Evolutionary conservation across 2,888 invertebrate genomes (phyloP).

Genomic region (Rotaria macrura): DNA sequence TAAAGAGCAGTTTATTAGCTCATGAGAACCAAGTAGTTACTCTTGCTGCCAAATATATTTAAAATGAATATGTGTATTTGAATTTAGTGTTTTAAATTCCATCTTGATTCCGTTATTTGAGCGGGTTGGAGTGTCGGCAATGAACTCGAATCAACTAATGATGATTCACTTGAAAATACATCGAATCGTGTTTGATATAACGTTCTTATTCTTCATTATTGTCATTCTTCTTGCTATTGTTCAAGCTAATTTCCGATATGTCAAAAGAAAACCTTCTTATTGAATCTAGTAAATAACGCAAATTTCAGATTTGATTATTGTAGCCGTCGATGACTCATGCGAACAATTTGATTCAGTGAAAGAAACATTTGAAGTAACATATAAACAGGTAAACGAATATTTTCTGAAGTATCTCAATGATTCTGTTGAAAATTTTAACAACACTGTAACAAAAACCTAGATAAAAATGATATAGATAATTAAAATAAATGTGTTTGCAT

Average conservation of each 20-base stretch:
- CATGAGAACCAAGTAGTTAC: no score
- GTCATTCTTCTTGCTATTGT: slow-evolving; percentile 96
- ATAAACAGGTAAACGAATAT: no score
- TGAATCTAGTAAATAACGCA: no score
- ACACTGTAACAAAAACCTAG: no score
- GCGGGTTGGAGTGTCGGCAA: slow-evolving; percentile 96
- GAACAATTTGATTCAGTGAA: slow-evolving; percentile 97
- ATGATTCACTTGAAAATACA: slow-evolving; percentile 90
- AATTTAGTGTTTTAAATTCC: slow-evolving; percentile 90
- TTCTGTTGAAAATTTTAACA: no score
- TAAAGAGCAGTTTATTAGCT: no score
- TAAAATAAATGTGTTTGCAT: no score
- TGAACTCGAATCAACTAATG: slow-evolving; percentile 91
- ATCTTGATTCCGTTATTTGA: slow-evolving; percentile 94
- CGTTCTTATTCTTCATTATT: slow-evolving; percentile 99
- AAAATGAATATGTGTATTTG: slow-evolving; percentile 35
- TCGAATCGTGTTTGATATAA: slow-evolving; percentile 96
- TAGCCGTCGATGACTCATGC: slow-evolving; percentile 98
- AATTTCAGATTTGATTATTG: slow-evolving; percentile 90
- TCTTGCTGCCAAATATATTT: no score
- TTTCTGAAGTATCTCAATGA: no score
- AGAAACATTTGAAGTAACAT: slow-evolving; percentile 76
- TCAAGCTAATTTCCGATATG: slow-evolving; percentile 61
- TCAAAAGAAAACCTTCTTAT: no score
- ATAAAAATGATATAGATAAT: no score